Evolutionary conservation across 2,888 invertebrate genomes (phyloP).

Genomic region (Poecilobothrus nobilitatus): DNA sequence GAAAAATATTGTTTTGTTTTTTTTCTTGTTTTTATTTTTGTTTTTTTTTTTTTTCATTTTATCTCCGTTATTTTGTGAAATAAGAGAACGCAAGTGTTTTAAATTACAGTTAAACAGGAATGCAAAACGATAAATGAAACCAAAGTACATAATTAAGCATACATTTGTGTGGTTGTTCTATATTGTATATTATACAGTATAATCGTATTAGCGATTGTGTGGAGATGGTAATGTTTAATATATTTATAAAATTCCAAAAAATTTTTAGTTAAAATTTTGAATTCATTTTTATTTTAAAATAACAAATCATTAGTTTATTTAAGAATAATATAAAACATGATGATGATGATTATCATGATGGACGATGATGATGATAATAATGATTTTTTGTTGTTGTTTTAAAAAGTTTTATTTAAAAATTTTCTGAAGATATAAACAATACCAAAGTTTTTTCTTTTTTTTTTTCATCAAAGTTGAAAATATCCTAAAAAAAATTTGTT

Average conservation of each 20-base stretch:
- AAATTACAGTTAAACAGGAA: neutral
- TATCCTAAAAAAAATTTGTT: too few species aligned
- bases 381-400: too few species aligned
- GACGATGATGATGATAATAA: too few species aligned
- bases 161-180: neutral
- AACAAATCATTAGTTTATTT: neutral
- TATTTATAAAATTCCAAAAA: neutral
- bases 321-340: neutral
- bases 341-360: too few species aligned
- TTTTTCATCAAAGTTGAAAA: too few species aligned
- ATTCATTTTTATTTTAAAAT: neutral
- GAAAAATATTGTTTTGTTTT: too few species aligned
- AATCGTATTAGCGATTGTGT: neutral
- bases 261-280: too few species aligned
- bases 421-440: too few species aligned
- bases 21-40: too few species aligned
- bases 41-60: neutral
- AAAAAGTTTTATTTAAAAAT: too few species aligned
- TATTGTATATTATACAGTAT: neutral
- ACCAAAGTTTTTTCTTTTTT: too few species aligned
- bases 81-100: conserved; percentile 4
- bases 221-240: neutral
- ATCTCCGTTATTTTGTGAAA: neutral
- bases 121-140: neutral
- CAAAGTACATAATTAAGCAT: conserved; percentile 1